Conservation (phyloP, 2,888 invertebrate genomes). For the Apamea epomidion region DNA sequence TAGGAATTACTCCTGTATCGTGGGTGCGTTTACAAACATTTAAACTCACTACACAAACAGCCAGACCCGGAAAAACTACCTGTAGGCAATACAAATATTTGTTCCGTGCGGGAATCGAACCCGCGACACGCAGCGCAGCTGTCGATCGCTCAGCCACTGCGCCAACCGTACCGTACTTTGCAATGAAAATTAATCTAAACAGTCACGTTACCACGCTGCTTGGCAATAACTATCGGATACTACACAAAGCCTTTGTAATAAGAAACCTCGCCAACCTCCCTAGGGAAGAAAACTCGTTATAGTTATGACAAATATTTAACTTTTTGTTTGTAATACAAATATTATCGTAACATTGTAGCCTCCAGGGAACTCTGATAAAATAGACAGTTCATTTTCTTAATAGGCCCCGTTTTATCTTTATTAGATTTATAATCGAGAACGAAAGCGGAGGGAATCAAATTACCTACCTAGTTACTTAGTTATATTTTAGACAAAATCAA, state of each 20-base stretch:
- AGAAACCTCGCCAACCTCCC: conserved; percentile 33
- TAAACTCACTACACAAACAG: too few relatives aligned
- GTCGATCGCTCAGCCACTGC: too few relatives aligned
- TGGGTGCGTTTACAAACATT: too few relatives aligned
- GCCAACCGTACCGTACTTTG: too few relatives aligned
- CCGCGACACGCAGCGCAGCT: too few relatives aligned
- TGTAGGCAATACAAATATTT: too few relatives aligned
- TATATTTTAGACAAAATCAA: not conserved
- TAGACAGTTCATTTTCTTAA: conserved; percentile 16
- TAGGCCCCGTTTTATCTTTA: conserved; percentile 8
- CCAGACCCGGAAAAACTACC: too few relatives aligned
- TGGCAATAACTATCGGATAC: conserved; percentile 16
- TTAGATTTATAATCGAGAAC: conserved; percentile 6
- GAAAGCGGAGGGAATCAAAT: not conserved
- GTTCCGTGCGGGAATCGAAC: too few relatives aligned
- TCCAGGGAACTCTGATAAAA: conserved; percentile 11
- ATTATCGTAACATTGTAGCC: conserved; percentile 23
- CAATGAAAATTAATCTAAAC: not conserved
- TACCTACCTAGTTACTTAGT: not conserved
- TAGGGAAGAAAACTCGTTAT: conserved; percentile 45
- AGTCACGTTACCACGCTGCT: conserved; percentile 3
- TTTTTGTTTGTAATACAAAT: conserved; percentile 25
- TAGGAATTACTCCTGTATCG: too few relatives aligned
- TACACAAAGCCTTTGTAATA: conserved; percentile 37
- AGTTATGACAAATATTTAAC: conserved; percentile 46